Evolutionary conservation across 2,797 vertebrate species (phyloP).

Genomic region (Myiotriccus ornatus): DNA sequence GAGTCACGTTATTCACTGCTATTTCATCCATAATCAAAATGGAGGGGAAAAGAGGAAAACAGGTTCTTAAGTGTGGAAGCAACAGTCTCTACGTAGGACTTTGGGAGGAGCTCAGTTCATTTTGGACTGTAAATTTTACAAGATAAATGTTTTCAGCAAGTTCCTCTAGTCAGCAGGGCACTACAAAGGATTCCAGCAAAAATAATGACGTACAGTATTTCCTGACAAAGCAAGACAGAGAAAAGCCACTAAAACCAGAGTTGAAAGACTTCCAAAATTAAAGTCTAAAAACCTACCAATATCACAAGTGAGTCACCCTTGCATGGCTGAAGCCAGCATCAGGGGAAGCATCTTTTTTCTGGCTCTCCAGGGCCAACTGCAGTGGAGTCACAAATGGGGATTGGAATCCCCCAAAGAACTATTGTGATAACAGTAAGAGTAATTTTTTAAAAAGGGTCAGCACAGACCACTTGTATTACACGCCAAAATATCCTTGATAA

Average conservation of each 20-base stretch:
- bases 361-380: background rate
- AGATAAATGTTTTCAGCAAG: background rate
- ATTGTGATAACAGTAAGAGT: background rate
- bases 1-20: background rate
- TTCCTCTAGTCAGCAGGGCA: background rate
- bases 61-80: background rate
- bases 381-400: background rate
- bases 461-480: background rate
- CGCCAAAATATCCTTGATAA: background rate
- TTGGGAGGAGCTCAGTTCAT: background rate
- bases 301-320: background rate
- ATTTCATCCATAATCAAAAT: background rate
- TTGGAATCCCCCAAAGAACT: background rate
- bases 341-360: background rate
- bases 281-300: background rate
- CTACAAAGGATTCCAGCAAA: conserved; percentile 13
- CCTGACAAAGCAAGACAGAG: background rate
- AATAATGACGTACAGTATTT: background rate
- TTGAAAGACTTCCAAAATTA: background rate
- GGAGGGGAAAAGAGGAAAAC: background rate
- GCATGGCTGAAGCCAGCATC: background rate
- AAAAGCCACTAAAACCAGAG: background rate
- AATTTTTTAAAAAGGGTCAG: background rate
- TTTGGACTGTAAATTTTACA: background rate
- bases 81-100: background rate